Evolutionary conservation across 2,888 invertebrate species (phyloP).

Genomic region (Icerya purchasi): DNA sequence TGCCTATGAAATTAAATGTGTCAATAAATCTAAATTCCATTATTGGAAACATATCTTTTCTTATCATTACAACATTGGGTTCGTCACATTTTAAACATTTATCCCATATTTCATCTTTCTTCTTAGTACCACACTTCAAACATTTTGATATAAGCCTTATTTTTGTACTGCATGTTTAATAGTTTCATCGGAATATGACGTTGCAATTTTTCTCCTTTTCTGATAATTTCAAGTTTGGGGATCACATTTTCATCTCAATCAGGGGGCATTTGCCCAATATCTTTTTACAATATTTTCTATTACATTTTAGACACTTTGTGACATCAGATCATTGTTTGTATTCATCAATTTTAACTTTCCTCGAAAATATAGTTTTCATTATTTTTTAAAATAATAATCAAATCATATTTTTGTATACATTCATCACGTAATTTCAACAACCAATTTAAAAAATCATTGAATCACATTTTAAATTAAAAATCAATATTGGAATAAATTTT

Average conservation of each 20-base stretch:
- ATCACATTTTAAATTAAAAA: not conserved
- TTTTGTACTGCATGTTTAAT: no score
- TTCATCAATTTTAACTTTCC: not conserved
- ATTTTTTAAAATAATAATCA: not conserved
- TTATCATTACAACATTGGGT: not conserved
- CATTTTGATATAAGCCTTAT: no score
- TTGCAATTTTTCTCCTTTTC: no score
- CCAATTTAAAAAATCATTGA: not conserved
- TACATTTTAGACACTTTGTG: not conserved
- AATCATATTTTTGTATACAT: not conserved
- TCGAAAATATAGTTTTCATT: not conserved
- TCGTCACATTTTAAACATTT: no score
- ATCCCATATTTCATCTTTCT: no score
- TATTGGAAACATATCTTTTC: not conserved
- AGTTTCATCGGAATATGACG: no score
- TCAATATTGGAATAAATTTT: not conserved
- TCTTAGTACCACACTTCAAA: no score
- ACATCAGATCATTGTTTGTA: not conserved
- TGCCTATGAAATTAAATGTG: no score
- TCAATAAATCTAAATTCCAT: no score
- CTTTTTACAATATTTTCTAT: not conserved
- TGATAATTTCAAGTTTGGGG: no score
- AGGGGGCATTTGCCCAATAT: not conserved
- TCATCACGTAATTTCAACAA: not conserved
- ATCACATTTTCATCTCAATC: no score